Evolutionary conservation across 1,140 invertebrate genomes (phyloP), one percentile per base, ranked within the genome.

Genomic region (Ceratosolen fusciceps): DNA sequence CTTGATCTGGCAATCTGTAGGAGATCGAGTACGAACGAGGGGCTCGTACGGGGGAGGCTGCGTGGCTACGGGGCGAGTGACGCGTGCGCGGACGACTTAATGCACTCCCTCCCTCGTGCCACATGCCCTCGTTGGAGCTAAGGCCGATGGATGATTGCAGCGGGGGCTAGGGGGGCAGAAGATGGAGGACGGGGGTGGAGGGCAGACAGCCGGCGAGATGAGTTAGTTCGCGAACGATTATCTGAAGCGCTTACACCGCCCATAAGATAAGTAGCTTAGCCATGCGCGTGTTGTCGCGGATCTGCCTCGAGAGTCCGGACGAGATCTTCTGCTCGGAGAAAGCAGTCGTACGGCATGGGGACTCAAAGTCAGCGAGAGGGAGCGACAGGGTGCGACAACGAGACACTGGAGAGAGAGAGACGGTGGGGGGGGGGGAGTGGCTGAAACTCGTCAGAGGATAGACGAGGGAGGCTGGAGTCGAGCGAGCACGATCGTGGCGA

Each of bases 241-340:
- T 79, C 71, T 74, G 77, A 34, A 49, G 71, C 77, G 77, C 74
- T 79, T 79, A 79, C 77, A 79, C 34, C 71, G 70, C 58, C 82
- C 78, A 71, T n/a, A n/a, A n/a, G 83, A 85, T 85, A 85, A 85
- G 85, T 86, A 86, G 85, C 84, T 86, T 85, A 85, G 81, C 26
- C 79, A 83, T 82, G 84, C 84, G 84, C 81, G 81, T 82, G 82
- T 84, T 81, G 80, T 72, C 82, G 74, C 83, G 71, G 56, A 82
- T 77, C 47, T 70, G 80, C 80, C 81, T 78, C 72, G 70, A 73
- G 52, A 77, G 70, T 34, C 37, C 31, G 62, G 49, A 43, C 29
- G 31, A 14, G 75, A 68, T 68, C 47, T n/a, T n/a, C n/a, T 34
- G 65, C 24, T 9, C 24, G 24, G 37, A 19, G 43, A 31, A 78